Evolutionary conservation across 2,888 invertebrate genomes (phyloP), one percentile per base, ranked within the genome.

Genomic region (Pristionchus exspectatus): DNA sequence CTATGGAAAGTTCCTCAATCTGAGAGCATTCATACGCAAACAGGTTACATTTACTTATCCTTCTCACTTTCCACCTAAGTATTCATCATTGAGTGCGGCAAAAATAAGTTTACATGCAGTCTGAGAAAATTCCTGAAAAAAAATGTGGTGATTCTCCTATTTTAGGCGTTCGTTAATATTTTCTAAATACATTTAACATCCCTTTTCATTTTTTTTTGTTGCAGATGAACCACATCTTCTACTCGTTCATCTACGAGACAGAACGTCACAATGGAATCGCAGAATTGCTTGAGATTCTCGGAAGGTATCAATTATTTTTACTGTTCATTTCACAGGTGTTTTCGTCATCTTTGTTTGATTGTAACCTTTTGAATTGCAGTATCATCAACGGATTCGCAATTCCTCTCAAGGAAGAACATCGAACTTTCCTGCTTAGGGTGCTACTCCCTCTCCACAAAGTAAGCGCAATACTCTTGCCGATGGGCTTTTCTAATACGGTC

Each of bases 241-340:
- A 91, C 95, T 97, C 98, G 96, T 99, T 99, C 96, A 98, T 99
- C 95, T 99, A 99, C 96, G 99, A 99, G 96, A 99, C 99, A 92
- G 99, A 99, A 96, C 98, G 98, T 96, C 98, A 98, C 96, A 99
- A 99, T 96, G 99, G 99, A 93, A 98, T 99, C 94, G 98, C 98
- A 91, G 99, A 99, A 96, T 96, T 99, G 95, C 96, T 99, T 95
- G 99, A 99, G 97, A 99, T 99, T 95, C 96, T 99, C 96, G 99
- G 99, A 96, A 97, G 97, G 96, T 97, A n/a, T 21, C n/a, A 9
- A 54, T 30, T 21, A n/a, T 56, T 21, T 59, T 5, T 50, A 21
- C 69, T n/a, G 10, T 72, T n/a, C 30, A 21, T 33, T n/a, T 50
- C 44, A 77, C 38, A 44, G 10, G 1, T 77, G 77, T 44, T 77